Evolutionary conservation across 1,140 invertebrate species (phyloP), one percentile per base, ranked within the genome.

Genomic region (Vollenhovia emeryi): DNA sequence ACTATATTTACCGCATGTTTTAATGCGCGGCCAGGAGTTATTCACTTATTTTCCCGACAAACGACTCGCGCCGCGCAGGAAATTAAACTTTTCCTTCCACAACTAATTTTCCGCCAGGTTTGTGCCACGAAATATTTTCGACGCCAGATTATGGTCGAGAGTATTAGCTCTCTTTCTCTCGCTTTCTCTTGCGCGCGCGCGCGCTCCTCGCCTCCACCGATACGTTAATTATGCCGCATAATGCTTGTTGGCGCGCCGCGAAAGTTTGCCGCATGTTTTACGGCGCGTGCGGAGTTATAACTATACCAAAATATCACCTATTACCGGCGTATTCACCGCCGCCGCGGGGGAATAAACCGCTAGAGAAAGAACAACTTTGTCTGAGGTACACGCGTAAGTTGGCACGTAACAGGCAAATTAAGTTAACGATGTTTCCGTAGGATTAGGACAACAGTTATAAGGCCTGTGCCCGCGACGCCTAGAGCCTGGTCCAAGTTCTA

Each of bases 41-140:
- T 80, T 80, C 24, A 55, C 50, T 80, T 71, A 80, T 82, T 82
- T 66, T 11, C 11, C 27, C 68, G 43, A 82, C 78, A 57, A 82
- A 82, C 78, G 66, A 52, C 7, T 73, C n/a, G 15, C 36, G 13
- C 27, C 33, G n/a, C 24, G 18, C 50, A 82, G 78, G 78, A 82
- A 82, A 82, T 82, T 82, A 73, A 82, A 82, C 66, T 82, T 82
- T 80, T 82, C 50, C 78, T 59, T 59, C 36, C 50, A 57, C 18
- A 82, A 71, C 78, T 40, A 82, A 82, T 73, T 82, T 82, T 82
- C 78, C 78, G 52, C 66, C 40, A 82, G 78, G 36, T 57, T 82
- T 73, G 3, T 66, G 36, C 66, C 40, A 45, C 50, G 36, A 55
- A 82, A 73, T 59, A 73, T 82, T 73, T 71, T 71, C 52, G 78